phyloP scores from a whole-genome alignment of 2,888 invertebrate species.

The Pammene fasciana region DNA sequence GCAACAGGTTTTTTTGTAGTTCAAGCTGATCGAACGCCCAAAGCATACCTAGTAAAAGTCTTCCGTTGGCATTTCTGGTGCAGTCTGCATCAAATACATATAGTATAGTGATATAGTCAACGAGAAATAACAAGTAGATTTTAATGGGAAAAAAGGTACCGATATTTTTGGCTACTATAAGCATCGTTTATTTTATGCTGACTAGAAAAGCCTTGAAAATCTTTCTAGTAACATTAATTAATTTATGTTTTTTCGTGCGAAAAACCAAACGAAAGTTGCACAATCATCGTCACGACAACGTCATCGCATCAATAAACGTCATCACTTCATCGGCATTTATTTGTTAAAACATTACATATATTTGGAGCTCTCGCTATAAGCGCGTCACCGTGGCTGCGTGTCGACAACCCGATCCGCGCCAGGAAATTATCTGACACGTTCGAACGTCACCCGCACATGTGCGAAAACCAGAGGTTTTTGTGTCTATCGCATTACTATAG shows the following conservation, averaged over 20 bases:
- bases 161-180: too few relatives aligned
- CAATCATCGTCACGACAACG: background rate
- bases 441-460: constrained; percentile 31
- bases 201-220: too few relatives aligned
- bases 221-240: too few relatives aligned
- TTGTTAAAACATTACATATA: constrained; percentile 8
- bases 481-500: background rate
- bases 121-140: too few relatives aligned
- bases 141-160: too few relatives aligned
- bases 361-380: constrained; percentile 14
- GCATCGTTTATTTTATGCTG: too few relatives aligned
- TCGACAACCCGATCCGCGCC: constrained; percentile 27
- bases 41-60: too few relatives aligned
- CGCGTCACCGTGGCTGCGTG: constrained; percentile 18
- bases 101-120: too few relatives aligned
- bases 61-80: too few relatives aligned
- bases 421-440: constrained; percentile 40
- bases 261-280: background rate
- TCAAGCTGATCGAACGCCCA: too few relatives aligned
- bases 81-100: too few relatives aligned
- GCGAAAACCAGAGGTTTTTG: background rate
- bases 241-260: background rate
- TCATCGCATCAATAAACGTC: constrained; percentile 17
- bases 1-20: too few relatives aligned
- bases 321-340: constrained; percentile 19